Base-by-base conservation (phyloP, 2,113 vertebrate species). In the Pica pica region DNA sequence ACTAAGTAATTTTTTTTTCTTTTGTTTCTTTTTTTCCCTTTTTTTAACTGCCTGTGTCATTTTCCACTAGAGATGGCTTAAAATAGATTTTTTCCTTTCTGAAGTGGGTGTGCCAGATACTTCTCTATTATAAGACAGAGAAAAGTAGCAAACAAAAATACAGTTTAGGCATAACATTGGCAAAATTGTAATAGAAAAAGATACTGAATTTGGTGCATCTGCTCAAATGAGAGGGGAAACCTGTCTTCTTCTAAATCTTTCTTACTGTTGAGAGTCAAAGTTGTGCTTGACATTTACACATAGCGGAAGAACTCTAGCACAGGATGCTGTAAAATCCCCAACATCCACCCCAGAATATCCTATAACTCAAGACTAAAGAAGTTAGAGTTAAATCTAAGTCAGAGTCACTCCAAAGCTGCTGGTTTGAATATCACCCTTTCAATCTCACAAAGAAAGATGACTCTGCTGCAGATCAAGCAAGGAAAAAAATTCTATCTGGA, bases 401-500 rank as follows among this genome's bases (percentile, higher is more conserved):
- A 68, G 44, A 88, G 47, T 86, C 59, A 70, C 71, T 92, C 85
- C 82, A 76, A 27, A 96, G 70, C 74, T 95, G 53, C 70, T 81
- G 90, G 42, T 94, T 95, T 94, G 82, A 74, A 63, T 95, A 96
- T 93, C 93, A 92, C 33, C 50, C 75, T 83, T 88, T 91, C 90
- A 94, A 91, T 93, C 92, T 90, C 22, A 7, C 90, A 93, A 83
- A 93, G 96, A 95, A 96, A 95, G 93, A 97, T 90, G 93, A 97
- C 93, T 37, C 28, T 68, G 22, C 20, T 37, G 28, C 14, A 87
- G 73, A 80, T 46, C 16, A 83, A 73, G 13, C 6, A 71, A 87
- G 26, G 30, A 13, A 60, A 76, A 55, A 47, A 20, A 6, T 22
- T 37, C 10, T 67, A 0, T 59, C 10, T 68, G 27, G 18, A 87